Evolutionary conservation across 2,797 vertebrate genomes (phyloP).

Genomic region (Lates japonicus): DNA sequence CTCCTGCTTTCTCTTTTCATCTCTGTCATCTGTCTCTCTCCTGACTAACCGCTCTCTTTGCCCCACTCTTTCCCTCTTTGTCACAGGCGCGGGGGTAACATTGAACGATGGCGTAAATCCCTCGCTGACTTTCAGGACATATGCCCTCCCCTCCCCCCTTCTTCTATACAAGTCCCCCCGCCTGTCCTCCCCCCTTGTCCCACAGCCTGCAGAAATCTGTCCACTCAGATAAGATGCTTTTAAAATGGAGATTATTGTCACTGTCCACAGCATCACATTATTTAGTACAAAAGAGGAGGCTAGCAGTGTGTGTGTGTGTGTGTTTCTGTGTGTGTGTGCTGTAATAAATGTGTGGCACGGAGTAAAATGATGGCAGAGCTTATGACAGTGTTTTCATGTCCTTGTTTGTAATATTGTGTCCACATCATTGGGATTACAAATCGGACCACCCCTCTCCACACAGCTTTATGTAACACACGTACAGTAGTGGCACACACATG

Average conservation of each 20-base stretch:
- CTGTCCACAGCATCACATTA: constrained; percentile 72
- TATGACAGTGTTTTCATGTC: constrained; percentile 40
- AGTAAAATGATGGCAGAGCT: constrained; percentile 33
- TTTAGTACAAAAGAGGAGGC: constrained; percentile 71
- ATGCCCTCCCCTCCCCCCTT: constrained; percentile 69
- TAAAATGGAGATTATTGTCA: constrained; percentile 82
- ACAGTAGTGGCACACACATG: constrained; percentile 41
- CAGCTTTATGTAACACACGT: constrained; percentile 72
- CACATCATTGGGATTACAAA: constrained; percentile 69
- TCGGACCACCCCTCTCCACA: constrained; percentile 35
- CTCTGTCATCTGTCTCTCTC: constrained; percentile 13
- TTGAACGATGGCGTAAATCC: constrained; percentile 70
- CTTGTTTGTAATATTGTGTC: constrained; percentile 49
- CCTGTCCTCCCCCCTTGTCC: constrained; percentile 54
- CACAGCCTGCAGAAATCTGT: constrained; percentile 83
- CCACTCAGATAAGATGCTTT: constrained; percentile 85
- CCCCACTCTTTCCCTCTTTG: constrained; percentile 23
- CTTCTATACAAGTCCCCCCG: constrained; percentile 47
- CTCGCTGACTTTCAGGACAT: constrained; percentile 66
- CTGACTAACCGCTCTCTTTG: constrained; percentile 34
- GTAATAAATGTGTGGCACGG: constrained; percentile 30
- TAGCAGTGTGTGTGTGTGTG: constrained; percentile 13
- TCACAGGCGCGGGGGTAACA: constrained; percentile 62
- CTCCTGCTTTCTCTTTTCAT: constrained; percentile 35
- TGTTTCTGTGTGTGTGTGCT: constrained; percentile 11